phyloP scores from a whole-genome alignment of 2,797 vertebrate genomes.

The Coccyzus lansbergi region DNA sequence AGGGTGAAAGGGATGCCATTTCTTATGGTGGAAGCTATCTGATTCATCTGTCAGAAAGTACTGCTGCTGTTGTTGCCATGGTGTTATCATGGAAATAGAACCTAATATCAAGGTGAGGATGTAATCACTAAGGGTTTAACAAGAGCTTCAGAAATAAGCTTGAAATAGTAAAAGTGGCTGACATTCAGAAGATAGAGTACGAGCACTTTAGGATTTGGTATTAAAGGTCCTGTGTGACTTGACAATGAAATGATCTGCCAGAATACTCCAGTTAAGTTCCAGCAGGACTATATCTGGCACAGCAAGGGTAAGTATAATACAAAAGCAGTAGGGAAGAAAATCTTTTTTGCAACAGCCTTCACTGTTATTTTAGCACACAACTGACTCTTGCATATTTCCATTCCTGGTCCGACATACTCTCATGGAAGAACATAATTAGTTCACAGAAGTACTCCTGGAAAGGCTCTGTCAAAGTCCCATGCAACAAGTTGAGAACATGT shows the following conservation, averaged over 20 bases:
- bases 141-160: neutral
- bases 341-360: neutral
- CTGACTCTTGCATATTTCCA: neutral
- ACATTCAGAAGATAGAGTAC: neutral
- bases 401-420: neutral
- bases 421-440: neutral
- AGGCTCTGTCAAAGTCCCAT: neutral
- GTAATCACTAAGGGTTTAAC: neutral
- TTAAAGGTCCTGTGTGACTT: neutral
- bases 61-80: neutral
- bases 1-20: neutral
- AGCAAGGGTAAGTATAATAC: neutral
- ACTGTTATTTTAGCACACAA: neutral
- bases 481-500: neutral
- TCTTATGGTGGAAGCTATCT: neutral
- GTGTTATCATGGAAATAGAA: neutral
- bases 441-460: neutral
- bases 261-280: neutral
- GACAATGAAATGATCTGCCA: neutral
- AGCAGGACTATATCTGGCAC: neutral
- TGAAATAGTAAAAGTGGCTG: neutral
- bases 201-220: neutral
- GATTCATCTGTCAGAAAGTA: neutral
- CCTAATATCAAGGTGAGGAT: neutral
- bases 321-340: neutral